Conservation (phyloP, 2,888 invertebrate genomes). For the Ochropacha duplaris region DNA sequence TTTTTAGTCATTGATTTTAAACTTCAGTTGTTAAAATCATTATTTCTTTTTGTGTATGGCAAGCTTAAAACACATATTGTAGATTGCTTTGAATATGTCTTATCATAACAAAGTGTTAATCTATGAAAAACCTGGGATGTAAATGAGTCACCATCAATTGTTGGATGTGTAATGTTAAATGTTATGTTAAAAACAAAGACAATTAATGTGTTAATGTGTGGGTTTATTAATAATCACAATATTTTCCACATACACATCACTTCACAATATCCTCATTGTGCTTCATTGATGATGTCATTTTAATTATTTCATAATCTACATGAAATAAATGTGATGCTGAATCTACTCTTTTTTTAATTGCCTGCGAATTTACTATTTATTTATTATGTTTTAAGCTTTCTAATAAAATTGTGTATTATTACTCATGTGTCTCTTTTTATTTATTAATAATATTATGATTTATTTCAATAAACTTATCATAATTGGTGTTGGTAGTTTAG, state of each 20-base stretch:
- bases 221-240: neutral
- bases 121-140: neutral
- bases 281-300: neutral
- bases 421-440: neutral
- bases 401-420: neutral
- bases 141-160: neutral
- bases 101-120: neutral
- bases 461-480: neutral
- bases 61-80: neutral
- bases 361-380: neutral
- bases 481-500: too few species aligned
- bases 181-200: neutral
- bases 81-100: neutral
- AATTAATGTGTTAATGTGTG: neutral
- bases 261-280: neutral
- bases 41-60: neutral
- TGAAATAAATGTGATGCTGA: neutral
- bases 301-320: neutral
- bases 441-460: too few species aligned
- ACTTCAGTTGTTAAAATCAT: neutral
- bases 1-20: too few species aligned
- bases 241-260: slow-evolving; percentile 3
- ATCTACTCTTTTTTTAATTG: neutral
- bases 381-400: neutral
- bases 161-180: neutral